Evolutionary conservation across 1,140 invertebrate genomes (phyloP).

Genomic region (Hypothenemus hampei): DNA sequence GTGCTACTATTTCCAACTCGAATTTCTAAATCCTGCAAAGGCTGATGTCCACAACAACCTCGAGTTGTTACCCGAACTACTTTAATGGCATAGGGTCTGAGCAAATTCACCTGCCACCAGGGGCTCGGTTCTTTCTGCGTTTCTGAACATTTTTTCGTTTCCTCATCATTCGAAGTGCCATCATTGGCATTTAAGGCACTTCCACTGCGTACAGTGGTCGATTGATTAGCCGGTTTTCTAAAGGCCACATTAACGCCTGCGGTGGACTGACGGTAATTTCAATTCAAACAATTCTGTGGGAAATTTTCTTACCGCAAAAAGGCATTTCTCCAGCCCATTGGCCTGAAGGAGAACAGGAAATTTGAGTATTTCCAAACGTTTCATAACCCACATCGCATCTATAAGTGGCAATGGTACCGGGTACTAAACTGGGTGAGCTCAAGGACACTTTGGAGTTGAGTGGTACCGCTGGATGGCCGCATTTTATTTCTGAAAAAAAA

Average conservation of each 20-base stretch:
- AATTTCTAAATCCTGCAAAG: slow-evolving; percentile 87
- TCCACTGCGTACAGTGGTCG: slow-evolving; percentile 77
- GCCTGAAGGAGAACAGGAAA: slow-evolving; percentile 62
- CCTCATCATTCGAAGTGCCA: slow-evolving; percentile 76
- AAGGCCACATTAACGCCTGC: slow-evolving; percentile 82
- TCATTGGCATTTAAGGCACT: slow-evolving; percentile 79
- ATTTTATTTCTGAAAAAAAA: slow-evolving; percentile 51
- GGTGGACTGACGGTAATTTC: not conserved
- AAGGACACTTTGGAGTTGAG: slow-evolving; percentile 67
- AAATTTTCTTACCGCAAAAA: slow-evolving; percentile 64
- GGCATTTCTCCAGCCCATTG: slow-evolving; percentile 76
- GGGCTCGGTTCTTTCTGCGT: slow-evolving; percentile 82
- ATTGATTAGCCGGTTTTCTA: slow-evolving; percentile 83
- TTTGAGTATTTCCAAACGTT: slow-evolving; percentile 56
- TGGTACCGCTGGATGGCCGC: slow-evolving; percentile 77
- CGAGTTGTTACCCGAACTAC: slow-evolving; percentile 81
- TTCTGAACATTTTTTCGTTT: slow-evolving; percentile 81
- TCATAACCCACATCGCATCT: slow-evolving; percentile 80
- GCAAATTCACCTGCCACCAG: slow-evolving; percentile 87
- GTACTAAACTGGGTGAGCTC: slow-evolving; percentile 48
- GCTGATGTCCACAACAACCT: slow-evolving; percentile 73
- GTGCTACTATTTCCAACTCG: slow-evolving; percentile 84
- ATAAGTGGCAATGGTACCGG: slow-evolving; percentile 67
- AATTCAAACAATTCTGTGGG: not conserved
- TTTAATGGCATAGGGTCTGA: slow-evolving; percentile 75